Evolutionary conservation across 2,113 vertebrate genomes (phyloP).

Genomic region (Sebastes fasciatus): DNA sequence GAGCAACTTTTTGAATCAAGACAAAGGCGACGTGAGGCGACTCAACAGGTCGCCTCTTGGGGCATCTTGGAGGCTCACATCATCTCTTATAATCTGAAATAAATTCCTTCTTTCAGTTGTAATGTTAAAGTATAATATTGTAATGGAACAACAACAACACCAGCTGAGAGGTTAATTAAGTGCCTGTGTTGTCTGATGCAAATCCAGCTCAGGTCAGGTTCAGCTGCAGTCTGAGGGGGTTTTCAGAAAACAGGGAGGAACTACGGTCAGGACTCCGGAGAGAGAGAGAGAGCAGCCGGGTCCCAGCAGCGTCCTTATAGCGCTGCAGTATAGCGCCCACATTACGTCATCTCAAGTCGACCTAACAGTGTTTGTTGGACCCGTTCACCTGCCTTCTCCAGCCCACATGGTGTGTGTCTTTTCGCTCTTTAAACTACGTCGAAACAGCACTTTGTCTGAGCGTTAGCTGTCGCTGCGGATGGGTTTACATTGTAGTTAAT

Average conservation of each 20-base stretch:
- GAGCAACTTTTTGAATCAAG: too few relatives aligned
- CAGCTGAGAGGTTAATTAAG: constrained; percentile 51
- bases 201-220: constrained; percentile 24
- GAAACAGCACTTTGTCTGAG: too few relatives aligned
- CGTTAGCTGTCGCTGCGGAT: too few relatives aligned
- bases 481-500: too few relatives aligned
- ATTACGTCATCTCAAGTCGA: neutral
- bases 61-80: neutral
- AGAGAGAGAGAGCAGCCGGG: neutral
- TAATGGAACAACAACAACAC: constrained; percentile 2
- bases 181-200: constrained; percentile 10
- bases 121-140: neutral
- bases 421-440: too few relatives aligned
- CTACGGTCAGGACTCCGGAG: neutral
- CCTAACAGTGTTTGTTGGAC: neutral
- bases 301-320: neutral
- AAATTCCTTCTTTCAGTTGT: neutral
- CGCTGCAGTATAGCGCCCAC: neutral
- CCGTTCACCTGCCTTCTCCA: too few relatives aligned
- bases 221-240: neutral
- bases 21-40: too few relatives aligned
- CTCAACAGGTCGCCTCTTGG: neutral
- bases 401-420: too few relatives aligned
- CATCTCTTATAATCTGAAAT: neutral
- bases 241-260: constrained; percentile 12